phyloP scores from a whole-genome alignment of 2,888 invertebrate species.

The Sympetrum striolatum region DNA sequence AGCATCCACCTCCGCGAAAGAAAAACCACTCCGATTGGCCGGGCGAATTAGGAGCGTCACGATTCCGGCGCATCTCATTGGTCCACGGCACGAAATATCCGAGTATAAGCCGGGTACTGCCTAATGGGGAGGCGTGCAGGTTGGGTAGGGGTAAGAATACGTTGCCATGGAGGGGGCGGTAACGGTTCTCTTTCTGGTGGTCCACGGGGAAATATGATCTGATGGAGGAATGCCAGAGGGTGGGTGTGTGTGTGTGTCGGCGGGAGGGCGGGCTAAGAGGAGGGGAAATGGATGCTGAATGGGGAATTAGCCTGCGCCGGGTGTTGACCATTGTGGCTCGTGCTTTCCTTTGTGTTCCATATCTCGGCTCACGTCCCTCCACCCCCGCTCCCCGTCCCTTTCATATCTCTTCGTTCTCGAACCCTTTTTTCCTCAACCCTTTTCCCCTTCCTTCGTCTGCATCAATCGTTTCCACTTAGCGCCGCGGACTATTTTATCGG shows the following conservation, averaged over 20 bases:
- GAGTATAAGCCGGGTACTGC: conserved; percentile 51
- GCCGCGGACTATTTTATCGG: conserved; percentile 55
- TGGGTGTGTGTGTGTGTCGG: conserved; percentile 48
- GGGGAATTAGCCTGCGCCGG: conserved; percentile 57
- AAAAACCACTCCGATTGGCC: not conserved
- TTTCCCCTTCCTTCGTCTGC: not conserved
- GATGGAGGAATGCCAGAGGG: conserved; percentile 48
- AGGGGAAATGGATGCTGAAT: conserved; percentile 49
- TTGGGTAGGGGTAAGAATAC: conserved; percentile 36
- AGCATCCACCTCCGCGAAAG: conserved; percentile 45
- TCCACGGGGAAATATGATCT: conserved; percentile 51
- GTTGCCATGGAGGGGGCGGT: conserved; percentile 34
- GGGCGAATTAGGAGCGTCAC: conserved; percentile 5
- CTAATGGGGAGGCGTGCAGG: conserved; percentile 45
- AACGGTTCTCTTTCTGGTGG: conserved; percentile 43
- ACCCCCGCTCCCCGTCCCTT: conserved; percentile 26
- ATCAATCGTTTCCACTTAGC: conserved; percentile 49
- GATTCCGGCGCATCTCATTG: conserved; percentile 25
- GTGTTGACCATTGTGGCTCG: conserved; percentile 21
- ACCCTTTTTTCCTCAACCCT: not conserved
- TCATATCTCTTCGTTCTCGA: conserved; percentile 45
- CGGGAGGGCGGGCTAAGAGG: conserved; percentile 47
- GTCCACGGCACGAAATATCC: not conserved
- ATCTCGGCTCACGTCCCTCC: not conserved
- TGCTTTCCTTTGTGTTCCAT: conserved; percentile 15